Evolutionary conservation across 2,888 invertebrate species (phyloP).

Genomic region (Autographa pulchrina): DNA sequence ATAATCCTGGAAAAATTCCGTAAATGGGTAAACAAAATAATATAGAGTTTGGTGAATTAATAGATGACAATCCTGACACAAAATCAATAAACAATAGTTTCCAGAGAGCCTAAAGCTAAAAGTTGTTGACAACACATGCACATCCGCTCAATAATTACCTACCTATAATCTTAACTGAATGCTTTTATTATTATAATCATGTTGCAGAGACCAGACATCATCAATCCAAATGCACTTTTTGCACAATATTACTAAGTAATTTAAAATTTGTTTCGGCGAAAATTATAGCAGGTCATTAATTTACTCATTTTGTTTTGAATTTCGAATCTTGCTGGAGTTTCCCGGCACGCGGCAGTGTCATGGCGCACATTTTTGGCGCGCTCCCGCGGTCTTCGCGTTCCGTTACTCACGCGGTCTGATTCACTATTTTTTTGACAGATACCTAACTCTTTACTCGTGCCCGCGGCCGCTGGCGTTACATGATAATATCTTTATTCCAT

Average conservation of each 20-base stretch:
- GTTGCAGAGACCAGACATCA: background rate
- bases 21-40: background rate
- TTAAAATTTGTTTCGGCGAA: constrained; percentile 16
- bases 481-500: background rate
- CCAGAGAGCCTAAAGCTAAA: no score
- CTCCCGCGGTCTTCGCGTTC: constrained; percentile 21
- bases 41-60: background rate
- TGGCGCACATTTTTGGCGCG: constrained; percentile 49
- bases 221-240: constrained; percentile 3
- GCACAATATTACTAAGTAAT: background rate
- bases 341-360: constrained; percentile 25
- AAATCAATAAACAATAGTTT: no score
- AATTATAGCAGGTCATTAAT: constrained; percentile 11
- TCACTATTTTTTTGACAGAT: constrained; percentile 29
- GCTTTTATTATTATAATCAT: no score
- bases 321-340: constrained; percentile 36
- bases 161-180: no score
- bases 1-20: no score
- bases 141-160: no score
- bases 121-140: no score
- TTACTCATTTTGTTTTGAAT: constrained; percentile 29
- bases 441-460: constrained; percentile 16
- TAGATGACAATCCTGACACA: no score
- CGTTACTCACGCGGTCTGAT: constrained; percentile 48
- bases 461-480: background rate